A percentile compares a stretch with the other conserved stretches of the same genome.
phyloP scores from a whole-genome alignment of 2,797 vertebrate genomes.

The Syngnathus rostellatus region DNA sequence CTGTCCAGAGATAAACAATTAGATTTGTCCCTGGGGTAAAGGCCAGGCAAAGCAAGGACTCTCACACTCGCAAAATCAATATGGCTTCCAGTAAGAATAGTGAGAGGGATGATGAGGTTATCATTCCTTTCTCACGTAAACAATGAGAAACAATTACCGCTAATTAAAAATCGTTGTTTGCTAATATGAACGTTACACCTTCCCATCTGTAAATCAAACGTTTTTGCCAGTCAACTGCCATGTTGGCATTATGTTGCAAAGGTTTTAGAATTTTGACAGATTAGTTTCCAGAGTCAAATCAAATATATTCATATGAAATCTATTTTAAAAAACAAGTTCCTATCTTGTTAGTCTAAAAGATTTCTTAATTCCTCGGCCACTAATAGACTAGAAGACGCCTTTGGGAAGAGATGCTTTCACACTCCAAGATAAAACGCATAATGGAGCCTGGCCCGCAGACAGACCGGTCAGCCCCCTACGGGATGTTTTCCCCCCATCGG shows the following conservation, averaged over 20 bases:
- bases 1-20: conserved; percentile 84
- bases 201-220: neutral
- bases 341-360: neutral
- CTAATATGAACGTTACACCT: conserved; percentile 5
- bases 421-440: conserved; percentile 61
- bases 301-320: too few relatives aligned
- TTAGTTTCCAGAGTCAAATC: neutral
- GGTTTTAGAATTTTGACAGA: neutral
- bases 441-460: conserved; percentile 61
- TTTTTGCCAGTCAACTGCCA: neutral
- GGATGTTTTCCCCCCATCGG: conserved; percentile 54
- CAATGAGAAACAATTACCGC: conserved; percentile 42
- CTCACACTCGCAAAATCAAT: conserved; percentile 77
- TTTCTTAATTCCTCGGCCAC: neutral
- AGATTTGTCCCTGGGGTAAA: conserved; percentile 79
- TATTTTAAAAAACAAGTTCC: neutral
- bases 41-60: conserved; percentile 73
- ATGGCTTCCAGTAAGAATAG: conserved; percentile 72
- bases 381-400: conserved; percentile 55
- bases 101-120: conserved; percentile 73
- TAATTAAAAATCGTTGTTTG: conserved; percentile 56
- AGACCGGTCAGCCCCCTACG: conserved; percentile 65
- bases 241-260: neutral
- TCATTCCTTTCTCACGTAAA: conserved; percentile 71
- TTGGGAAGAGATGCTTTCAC: conserved; percentile 62